These are phyloP conservation scores for Anguilla marmorata DNA, from an alignment of 2,797 vertebrate species.

Conservation along the genomic window DNA sequence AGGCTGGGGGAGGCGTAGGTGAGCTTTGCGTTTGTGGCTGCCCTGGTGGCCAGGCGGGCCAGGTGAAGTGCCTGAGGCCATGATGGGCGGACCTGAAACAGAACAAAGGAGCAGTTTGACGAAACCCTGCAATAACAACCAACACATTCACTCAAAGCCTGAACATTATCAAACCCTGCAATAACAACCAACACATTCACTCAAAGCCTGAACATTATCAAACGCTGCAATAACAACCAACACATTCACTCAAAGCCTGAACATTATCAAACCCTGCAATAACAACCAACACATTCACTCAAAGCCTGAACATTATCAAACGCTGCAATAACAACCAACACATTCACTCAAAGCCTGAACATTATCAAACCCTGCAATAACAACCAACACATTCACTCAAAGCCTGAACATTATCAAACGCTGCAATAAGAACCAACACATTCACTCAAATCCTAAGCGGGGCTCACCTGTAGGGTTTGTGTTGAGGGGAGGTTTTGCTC, in stretches of 20 bases:
- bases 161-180: background rate
- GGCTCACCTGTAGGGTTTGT: background rate
- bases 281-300: background rate
- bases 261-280: background rate
- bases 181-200: background rate
- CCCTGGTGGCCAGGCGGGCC: conserved; percentile 52
- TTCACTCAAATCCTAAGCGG: background rate
- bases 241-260: background rate
- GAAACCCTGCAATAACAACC: background rate
- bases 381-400: background rate
- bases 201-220: background rate
- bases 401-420: background rate
- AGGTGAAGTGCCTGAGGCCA: conserved; percentile 54
- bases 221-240: background rate
- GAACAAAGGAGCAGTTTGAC: background rate
- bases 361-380: background rate
- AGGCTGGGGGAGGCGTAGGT: conserved; percentile 65
- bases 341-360: background rate
- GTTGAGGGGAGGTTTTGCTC: background rate
- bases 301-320: background rate
- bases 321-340: background rate
- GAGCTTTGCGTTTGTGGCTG: conserved; percentile 65
- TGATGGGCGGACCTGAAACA: conserved; percentile 50
- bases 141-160: background rate
- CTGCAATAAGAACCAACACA: background rate